Percentiles rank a stretch among this genome's conserved stretches.
phyloP scores from a whole-genome alignment of 2,888 invertebrate species.

The Macrosoma leucophasiata region DNA sequence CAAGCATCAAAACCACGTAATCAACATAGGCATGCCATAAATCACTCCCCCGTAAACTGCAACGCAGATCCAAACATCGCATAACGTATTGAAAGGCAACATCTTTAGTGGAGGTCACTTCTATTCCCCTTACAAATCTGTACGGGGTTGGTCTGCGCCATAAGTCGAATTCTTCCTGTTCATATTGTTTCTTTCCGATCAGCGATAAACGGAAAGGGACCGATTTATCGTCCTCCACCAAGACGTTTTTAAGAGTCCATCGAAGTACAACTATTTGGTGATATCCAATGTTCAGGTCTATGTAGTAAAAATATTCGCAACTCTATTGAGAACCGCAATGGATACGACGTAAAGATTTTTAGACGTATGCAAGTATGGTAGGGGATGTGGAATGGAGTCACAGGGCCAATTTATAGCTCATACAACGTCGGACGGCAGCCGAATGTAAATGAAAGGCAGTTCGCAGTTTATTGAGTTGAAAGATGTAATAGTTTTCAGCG shows the following conservation, averaged over 20 bases:
- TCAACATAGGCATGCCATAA: conserved; percentile 3
- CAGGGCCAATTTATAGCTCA: conserved; percentile 44
- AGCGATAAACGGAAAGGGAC: conserved; percentile 44
- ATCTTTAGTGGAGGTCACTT: conserved; percentile 31
- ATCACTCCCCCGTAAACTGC: conserved; percentile 7
- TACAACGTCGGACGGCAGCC: conserved; percentile 37
- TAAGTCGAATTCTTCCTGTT: conserved; percentile 38
- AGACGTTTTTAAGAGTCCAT: no score
- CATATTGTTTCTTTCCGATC: conserved; percentile 50
- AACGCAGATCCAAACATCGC: conserved; percentile 10
- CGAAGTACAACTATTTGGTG: no score
- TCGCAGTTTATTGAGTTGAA: conserved; percentile 42
- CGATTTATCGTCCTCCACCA: conserved; percentile 36
- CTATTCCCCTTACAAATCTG: conserved; percentile 35
- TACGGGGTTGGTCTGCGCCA: conserved; percentile 32
- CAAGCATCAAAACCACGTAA: neutral
- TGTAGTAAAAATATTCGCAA: no score
- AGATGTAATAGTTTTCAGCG: conserved; percentile 34
- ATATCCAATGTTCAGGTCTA: no score
- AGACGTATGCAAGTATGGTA: conserved; percentile 17
- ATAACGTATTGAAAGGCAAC: conserved; percentile 24
- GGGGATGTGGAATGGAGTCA: conserved; percentile 32
- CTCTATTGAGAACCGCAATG: conserved; percentile 20
- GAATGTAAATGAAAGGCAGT: conserved; percentile 45
- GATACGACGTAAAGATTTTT: conserved; percentile 9